A percentile compares a stretch with the other conserved stretches of the same genome.
Conservation (phyloP, 1,140 invertebrate species). For the Druon quercuslanigerum region DNA sequence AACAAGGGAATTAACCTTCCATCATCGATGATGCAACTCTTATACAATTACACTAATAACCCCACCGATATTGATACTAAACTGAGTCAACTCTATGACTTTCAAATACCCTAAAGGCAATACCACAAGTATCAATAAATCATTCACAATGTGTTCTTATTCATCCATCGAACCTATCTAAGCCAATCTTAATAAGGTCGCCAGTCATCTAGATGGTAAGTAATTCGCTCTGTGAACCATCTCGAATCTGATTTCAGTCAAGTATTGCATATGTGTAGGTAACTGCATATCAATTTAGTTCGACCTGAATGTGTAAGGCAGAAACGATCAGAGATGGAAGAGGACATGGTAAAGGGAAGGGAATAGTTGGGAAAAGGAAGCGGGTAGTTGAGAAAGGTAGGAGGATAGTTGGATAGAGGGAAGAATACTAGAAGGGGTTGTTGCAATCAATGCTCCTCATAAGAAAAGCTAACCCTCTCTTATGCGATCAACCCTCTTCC, state of each 20-base stretch:
- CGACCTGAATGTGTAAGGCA: slow-evolving; percentile 19
- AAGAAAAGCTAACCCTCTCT: slow-evolving; percentile 71
- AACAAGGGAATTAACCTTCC: neutral
- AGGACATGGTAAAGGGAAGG: neutral
- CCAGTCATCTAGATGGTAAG: slow-evolving; percentile 2
- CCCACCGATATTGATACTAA: neutral
- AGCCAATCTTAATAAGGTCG: slow-evolving; percentile 1
- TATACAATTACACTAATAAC: neutral
- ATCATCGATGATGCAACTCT: neutral
- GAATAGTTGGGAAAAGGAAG: slow-evolving; percentile 27
- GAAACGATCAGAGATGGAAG: neutral
- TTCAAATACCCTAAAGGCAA: slow-evolving; percentile 7
- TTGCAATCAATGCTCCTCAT: slow-evolving; percentile 75
- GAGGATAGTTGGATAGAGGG: slow-evolving; percentile 37
- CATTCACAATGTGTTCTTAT: neutral
- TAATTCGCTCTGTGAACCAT: slow-evolving; percentile 1
- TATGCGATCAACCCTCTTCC: slow-evolving; percentile 65
- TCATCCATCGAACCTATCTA: neutral
- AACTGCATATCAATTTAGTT: neutral
- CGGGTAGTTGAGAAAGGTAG: slow-evolving; percentile 37
- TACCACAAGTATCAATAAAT: neutral
- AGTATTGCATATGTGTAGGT: slow-evolving; percentile 4
- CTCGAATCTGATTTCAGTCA: slow-evolving; percentile 1
- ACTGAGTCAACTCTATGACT: neutral
- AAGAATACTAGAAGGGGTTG: slow-evolving; percentile 62